phyloP scores from a whole-genome alignment of 2,113 vertebrate genomes.

The Syngnathus floridae region DNA sequence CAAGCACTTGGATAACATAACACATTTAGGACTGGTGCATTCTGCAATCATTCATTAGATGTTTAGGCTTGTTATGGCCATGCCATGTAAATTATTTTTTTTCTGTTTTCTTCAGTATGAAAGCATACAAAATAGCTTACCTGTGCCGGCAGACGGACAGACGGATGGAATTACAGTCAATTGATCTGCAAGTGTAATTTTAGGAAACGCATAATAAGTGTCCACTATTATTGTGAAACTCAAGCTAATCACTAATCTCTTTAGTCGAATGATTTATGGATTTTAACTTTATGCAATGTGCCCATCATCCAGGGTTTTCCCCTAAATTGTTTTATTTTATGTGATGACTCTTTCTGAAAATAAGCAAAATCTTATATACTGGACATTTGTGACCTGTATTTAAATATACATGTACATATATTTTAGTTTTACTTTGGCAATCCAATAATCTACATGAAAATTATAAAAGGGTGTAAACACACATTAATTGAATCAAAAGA shows the following conservation, averaged over 20 bases:
- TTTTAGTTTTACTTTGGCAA: background rate
- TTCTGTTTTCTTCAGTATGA: background rate
- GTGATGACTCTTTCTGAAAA: background rate
- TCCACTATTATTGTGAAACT: too few species aligned
- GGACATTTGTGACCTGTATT: background rate
- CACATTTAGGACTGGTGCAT: background rate
- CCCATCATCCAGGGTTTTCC: too few species aligned
- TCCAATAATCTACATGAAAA: too few species aligned
- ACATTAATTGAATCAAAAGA: slow-evolving; percentile 20
- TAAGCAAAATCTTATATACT: background rate
- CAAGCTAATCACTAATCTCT: too few species aligned
- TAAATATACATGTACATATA: background rate
- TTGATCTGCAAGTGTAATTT: too few species aligned
- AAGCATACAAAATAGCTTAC: background rate
- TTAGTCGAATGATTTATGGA: background rate
- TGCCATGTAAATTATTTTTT: background rate
- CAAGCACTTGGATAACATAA: too few species aligned
- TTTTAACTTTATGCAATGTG: too few species aligned
- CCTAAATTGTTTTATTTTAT: too few species aligned
- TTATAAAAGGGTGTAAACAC: too few species aligned
- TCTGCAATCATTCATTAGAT: too few species aligned
- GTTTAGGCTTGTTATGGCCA: background rate
- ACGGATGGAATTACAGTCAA: too few species aligned
- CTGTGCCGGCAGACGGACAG: background rate
- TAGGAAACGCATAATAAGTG: too few species aligned